These are phyloP conservation scores for Caenorhabditis sp. DNA, from an alignment of 2,888 invertebrate species.

Conservation along the genomic window DNA sequence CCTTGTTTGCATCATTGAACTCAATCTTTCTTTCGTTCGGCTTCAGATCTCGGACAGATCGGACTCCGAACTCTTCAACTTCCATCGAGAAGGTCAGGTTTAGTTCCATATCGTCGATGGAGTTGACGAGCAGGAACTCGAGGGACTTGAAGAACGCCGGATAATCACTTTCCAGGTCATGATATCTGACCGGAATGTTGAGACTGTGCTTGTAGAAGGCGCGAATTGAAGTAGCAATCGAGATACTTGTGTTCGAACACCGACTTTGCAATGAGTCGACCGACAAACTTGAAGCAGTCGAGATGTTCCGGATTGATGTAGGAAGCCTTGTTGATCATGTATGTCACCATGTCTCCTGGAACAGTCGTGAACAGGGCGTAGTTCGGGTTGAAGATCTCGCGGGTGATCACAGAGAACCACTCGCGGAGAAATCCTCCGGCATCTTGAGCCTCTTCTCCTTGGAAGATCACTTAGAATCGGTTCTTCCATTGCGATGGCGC, in stretches of 20 bases:
- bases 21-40: no score
- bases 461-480: conserved; percentile 93
- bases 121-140: no score
- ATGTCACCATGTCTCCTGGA: conserved; percentile 93
- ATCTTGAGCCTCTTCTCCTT: conserved; percentile 94
- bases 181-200: no score
- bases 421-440: conserved; percentile 92
- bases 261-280: conserved; percentile 93
- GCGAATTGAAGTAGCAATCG: no score
- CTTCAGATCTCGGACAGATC: no score
- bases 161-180: no score
- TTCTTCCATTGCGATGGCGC: conserved; percentile 93
- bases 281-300: conserved; percentile 94
- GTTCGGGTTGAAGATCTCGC: conserved; percentile 95
- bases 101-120: no score
- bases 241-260: conserved; percentile 95
- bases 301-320: conserved; percentile 94
- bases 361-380: conserved; percentile 93
- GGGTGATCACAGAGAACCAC: conserved; percentile 92
- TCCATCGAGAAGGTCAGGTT: no score
- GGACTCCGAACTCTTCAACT: no score
- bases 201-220: no score
- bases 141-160: no score
- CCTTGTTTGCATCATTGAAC: no score
- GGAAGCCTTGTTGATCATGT: conserved; percentile 91